These are phyloP conservation scores for Thunnus maccoyii DNA, from an alignment of 2,113 vertebrate genomes.

Conservation along the genomic window DNA sequence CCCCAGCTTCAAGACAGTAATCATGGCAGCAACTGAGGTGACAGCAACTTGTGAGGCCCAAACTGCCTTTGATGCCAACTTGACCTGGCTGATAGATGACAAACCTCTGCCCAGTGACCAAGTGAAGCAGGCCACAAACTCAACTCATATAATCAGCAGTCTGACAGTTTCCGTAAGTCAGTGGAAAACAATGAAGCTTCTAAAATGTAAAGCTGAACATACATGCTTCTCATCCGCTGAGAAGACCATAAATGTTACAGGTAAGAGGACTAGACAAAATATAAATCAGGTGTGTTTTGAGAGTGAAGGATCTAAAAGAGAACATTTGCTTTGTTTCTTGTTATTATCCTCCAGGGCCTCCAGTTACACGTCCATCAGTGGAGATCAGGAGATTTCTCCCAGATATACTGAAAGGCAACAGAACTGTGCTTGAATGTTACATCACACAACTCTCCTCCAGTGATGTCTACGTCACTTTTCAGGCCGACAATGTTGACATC, in stretches of 20 bases:
- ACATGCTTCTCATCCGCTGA: constrained; percentile 51
- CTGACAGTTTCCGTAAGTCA: not conserved
- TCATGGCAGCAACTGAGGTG: not conserved
- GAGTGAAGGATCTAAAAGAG: no score
- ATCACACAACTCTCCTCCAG: constrained; percentile 56
- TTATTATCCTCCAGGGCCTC: not conserved
- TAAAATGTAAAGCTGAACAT: constrained; percentile 76
- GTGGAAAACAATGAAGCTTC: constrained; percentile 39
- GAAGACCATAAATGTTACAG: no score
- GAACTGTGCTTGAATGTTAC: constrained; percentile 69
- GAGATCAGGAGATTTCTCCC: constrained; percentile 71
- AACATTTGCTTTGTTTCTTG: no score
- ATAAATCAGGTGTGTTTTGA: no score
- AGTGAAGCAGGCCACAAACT: fast-evolving
- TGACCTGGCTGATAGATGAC: constrained; percentile 70
- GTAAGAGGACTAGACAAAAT: no score
- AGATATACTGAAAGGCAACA: constrained; percentile 37
- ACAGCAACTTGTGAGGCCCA: constrained; percentile 64
- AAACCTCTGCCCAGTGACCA: fast-evolving
- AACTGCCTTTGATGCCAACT: constrained; percentile 8
- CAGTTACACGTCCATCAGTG: constrained; percentile 51
- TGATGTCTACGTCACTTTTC: constrained; percentile 66
- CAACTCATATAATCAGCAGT: constrained; percentile 18
- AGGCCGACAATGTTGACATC: not conserved
- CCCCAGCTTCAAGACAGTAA: constrained; percentile 60